Evolutionary conservation across 2,888 invertebrate species (phyloP).

Genomic region (Elegia similella): DNA sequence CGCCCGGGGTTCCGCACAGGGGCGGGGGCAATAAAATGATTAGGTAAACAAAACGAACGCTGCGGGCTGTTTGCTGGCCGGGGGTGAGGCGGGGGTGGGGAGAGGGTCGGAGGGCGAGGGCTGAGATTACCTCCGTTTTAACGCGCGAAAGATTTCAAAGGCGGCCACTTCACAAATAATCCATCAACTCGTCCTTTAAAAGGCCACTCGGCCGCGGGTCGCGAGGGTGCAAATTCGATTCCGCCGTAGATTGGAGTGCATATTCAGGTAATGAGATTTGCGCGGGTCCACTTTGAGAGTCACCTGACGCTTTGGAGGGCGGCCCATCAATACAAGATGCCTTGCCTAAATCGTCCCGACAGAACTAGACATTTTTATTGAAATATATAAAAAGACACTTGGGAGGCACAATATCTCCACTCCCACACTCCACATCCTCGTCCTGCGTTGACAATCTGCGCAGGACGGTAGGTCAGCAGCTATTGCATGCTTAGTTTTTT

Average conservation of each 20-base stretch:
- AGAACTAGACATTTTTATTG: neutral
- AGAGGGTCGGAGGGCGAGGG: constrained; percentile 36
- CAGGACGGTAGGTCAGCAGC: too few species aligned
- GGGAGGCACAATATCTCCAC: too few species aligned
- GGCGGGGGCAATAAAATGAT: constrained; percentile 65
- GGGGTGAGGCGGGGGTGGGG: constrained; percentile 26
- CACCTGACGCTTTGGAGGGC: constrained; percentile 12
- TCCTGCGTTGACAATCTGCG: too few species aligned
- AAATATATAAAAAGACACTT: too few species aligned
- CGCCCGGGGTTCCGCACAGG: constrained; percentile 32
- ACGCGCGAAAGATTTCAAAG: constrained; percentile 80
- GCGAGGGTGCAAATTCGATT: constrained; percentile 67
- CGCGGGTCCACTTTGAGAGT: constrained; percentile 26
- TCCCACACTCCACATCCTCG: too few species aligned
- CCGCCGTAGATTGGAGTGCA: constrained; percentile 72
- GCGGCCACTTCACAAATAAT: constrained; percentile 79
- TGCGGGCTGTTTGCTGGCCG: constrained; percentile 52
- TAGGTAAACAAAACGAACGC: constrained; percentile 73
- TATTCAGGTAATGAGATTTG: constrained; percentile 71
- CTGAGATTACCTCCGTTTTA: constrained; percentile 78
- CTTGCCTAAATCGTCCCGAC: constrained; percentile 12
- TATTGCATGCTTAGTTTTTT: too few species aligned
- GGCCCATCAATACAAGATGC: constrained; percentile 14
- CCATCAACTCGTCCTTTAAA: constrained; percentile 68
- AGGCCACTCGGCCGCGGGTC: constrained; percentile 47